A percentile compares a stretch with the other conserved stretches of the same genome.
Evolutionary conservation across 2,797 vertebrate species (phyloP).

Genomic region (Poecilia wingei): DNA sequence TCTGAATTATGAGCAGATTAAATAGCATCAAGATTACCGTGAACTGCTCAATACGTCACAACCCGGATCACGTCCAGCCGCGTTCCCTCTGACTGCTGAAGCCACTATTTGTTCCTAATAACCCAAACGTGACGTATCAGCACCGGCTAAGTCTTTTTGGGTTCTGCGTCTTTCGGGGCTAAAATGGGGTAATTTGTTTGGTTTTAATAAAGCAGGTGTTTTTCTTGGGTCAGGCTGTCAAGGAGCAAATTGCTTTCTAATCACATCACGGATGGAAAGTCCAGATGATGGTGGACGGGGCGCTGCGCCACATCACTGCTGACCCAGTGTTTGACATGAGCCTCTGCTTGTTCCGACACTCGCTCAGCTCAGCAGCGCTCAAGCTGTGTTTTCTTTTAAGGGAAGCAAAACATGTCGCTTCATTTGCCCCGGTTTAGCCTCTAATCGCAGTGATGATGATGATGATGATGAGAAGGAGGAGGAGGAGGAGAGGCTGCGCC

Average conservation of each 20-base stretch:
- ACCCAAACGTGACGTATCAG: conserved; percentile 56
- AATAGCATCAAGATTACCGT: conserved; percentile 31
- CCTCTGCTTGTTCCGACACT: conserved; percentile 9
- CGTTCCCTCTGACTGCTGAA: conserved; percentile 29
- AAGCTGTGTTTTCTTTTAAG: conserved; percentile 73
- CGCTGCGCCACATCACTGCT: conserved; percentile 28
- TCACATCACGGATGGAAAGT: conserved; percentile 73
- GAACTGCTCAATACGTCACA: conserved; percentile 4
- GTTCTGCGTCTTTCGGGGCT: conserved; percentile 50
- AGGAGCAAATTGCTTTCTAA: conserved; percentile 77
- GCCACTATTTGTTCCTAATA: conserved; percentile 57
- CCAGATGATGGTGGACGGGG: conserved; percentile 54
- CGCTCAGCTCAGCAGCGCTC: conserved; percentile 23
- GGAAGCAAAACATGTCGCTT: conserved; percentile 76
- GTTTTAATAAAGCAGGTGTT: conserved; percentile 78
- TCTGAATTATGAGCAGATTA: conserved; percentile 27
- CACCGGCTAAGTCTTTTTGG: conserved; percentile 14
- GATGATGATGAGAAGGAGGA: neutral
- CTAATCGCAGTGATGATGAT: conserved; percentile 46
- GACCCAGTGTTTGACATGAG: conserved; percentile 30
- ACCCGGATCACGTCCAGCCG: conserved; percentile 32
- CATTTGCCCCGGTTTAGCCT: conserved; percentile 61
- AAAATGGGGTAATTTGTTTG: conserved; percentile 75
- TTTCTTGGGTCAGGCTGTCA: conserved; percentile 72
- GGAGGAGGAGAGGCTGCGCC: conserved; percentile 26